Conservation (phyloP, 2,113 vertebrate species). For the Calcarius ornatus region DNA sequence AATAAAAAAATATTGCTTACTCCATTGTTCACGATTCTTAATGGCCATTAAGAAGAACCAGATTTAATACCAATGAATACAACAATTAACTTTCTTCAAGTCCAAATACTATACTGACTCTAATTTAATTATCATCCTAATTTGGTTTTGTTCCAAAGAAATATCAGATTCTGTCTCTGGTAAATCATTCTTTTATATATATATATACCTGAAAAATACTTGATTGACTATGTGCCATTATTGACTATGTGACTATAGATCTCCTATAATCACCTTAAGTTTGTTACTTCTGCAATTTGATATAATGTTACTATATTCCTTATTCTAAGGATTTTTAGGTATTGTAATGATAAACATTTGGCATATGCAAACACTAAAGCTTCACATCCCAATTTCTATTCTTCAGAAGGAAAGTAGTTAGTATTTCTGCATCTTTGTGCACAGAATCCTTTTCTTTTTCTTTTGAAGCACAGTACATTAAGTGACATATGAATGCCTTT, state of each 20-base stretch:
- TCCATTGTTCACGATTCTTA: not conserved
- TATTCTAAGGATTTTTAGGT: not conserved
- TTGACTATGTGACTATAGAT: not conserved
- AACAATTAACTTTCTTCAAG: not conserved
- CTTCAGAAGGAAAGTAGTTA: not conserved
- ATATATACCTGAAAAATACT: not conserved
- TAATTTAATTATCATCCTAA: not conserved
- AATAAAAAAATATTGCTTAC: not conserved
- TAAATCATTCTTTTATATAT: not conserved
- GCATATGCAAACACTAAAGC: not conserved
- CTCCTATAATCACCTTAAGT: not conserved
- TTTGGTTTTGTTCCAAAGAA: not conserved
- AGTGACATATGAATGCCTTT: not conserved
- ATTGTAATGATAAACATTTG: not conserved
- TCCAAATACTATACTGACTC: not conserved
- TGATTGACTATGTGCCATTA: not conserved
- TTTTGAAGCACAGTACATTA: not conserved
- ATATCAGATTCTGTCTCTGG: not conserved
- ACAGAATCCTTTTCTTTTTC: not conserved
- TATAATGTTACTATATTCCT: not conserved
- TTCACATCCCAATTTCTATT: not conserved
- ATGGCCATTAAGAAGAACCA: not conserved
- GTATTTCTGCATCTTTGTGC: not conserved
- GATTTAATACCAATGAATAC: not conserved
- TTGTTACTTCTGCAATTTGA: not conserved